Evolutionary conservation across 2,797 vertebrate species (phyloP).

Genomic region (Chrysocyon brachyurus): DNA sequence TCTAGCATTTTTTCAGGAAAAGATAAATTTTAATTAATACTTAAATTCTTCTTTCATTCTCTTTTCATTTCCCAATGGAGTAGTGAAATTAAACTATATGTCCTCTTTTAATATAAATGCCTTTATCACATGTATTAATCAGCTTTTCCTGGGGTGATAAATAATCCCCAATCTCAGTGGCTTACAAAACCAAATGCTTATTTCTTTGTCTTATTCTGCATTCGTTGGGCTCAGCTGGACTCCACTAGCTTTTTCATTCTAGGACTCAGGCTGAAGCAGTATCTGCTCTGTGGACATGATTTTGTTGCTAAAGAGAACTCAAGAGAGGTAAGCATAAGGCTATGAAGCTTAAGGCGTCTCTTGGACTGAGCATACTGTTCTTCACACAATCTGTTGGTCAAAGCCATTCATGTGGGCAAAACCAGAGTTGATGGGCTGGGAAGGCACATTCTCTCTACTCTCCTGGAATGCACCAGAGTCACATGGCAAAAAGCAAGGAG

Average conservation of each 20-base stretch:
- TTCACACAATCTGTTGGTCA: not conserved
- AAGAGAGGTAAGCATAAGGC: not conserved
- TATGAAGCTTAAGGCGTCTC: not conserved
- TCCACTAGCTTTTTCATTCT: not conserved
- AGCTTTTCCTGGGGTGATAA: not conserved
- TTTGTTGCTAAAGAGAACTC: not conserved
- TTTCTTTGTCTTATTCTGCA: not conserved
- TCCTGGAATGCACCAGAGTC: not conserved
- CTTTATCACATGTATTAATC: not conserved
- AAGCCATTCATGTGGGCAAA: not conserved
- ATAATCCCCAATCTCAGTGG: not conserved
- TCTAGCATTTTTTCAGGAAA: not conserved
- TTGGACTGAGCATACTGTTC: not conserved
- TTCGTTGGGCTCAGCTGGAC: not conserved
- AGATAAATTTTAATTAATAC: not conserved
- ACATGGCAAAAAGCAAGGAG: not conserved
- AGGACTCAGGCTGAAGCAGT: not conserved
- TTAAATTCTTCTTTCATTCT: not conserved
- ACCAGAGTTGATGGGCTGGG: not conserved
- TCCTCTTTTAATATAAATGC: not conserved
- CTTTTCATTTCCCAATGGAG: not conserved
- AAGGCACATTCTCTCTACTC: not conserved
- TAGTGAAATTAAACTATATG: not conserved
- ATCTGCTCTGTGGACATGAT: not conserved
- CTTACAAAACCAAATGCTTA: not conserved